Evolutionary conservation across 2,113 vertebrate species (phyloP).

Genomic region (Neogale vison): DNA sequence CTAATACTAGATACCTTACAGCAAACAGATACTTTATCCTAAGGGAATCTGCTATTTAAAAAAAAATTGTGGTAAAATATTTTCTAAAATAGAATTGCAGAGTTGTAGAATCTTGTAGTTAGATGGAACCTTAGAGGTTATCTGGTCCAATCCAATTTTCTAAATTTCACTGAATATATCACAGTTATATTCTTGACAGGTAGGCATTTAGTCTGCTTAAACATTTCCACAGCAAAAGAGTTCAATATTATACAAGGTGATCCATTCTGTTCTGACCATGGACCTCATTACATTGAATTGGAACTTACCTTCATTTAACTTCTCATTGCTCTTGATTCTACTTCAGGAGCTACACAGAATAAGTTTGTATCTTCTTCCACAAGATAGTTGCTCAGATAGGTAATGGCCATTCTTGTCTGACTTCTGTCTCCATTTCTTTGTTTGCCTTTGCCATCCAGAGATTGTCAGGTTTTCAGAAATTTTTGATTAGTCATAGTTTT

Average conservation of each 20-base stretch:
- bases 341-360: background rate
- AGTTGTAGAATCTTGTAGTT: background rate
- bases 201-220: background rate
- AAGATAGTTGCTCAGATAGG: background rate
- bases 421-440: background rate
- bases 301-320: background rate
- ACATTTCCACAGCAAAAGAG: background rate
- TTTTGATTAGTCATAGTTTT: background rate
- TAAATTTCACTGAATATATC: background rate
- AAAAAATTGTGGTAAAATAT: background rate
- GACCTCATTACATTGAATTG: background rate
- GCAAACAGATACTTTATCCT: background rate
- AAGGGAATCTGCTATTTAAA: background rate
- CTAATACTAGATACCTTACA: background rate
- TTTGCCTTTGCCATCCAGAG: background rate
- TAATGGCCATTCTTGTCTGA: background rate
- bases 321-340: background rate
- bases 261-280: background rate
- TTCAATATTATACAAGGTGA: background rate
- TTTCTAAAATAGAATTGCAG: background rate
- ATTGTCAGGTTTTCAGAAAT: background rate
- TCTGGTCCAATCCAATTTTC: background rate
- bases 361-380: background rate
- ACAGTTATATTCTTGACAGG: background rate
- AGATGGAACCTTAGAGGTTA: background rate